Base-by-base conservation (phyloP, 2,888 invertebrate species). In the Mechanitis mazaeus region DNA sequence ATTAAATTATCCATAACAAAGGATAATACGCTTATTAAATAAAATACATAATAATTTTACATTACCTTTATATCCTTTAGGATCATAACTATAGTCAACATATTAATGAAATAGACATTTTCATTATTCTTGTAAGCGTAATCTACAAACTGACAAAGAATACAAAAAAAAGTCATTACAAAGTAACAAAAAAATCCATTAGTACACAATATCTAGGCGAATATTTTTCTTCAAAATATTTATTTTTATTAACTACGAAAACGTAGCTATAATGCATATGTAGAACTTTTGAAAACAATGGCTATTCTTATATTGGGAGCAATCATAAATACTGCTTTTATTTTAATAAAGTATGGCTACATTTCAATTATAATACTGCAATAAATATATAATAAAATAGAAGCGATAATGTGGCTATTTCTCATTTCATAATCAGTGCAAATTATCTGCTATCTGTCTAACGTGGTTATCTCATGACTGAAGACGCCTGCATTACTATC, bases 381-480 rank as follows among this genome's bases (percentile, higher is more conserved):
- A 9, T 42, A 42, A 9, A 42, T 6, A 2, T 4, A 9, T 2
- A 5, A 42, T 42, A 9, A 9, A 42, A 9, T 9, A 9, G 9
- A 42, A 9, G 9, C 9, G 3, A 42, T 9, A 9, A 7, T 42
- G 42, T 7, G 7, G 9, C 9, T 11, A 42, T 42, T 9, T 42
- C 9, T 42, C 9, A 9, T 42, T 42, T 5, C 3, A 42, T 42
- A 42, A 9, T 9, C 42, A 11, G 6, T 9, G 9, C 42, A 11
- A 42, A 3, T 9, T 42, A 42, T 42, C 42, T 9, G 42, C 9
- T 42, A 42, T 9, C 6, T 42, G 9, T 62, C 64, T 59, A 50
- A 54, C 64, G 61, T 60, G 61, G 60, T 63, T 64, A 60, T 58
- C 66, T 66, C 64, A 64, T 62, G 66, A 66, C 55, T 62, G 50